These are phyloP conservation scores for Eristalinus sepulchralis DNA, from an alignment of 2,888 invertebrate genomes.

Conservation along the genomic window DNA sequence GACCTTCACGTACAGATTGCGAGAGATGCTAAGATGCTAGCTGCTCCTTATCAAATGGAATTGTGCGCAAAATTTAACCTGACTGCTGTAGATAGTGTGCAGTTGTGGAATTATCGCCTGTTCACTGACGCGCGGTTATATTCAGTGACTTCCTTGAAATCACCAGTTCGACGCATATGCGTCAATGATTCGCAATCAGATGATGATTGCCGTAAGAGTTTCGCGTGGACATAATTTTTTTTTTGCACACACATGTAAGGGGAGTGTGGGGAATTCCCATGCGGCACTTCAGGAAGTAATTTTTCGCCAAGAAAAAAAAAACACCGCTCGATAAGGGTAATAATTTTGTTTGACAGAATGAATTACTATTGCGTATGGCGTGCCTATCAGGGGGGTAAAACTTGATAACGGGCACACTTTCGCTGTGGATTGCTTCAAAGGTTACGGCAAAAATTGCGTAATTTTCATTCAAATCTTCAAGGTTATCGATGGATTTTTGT, in stretches of 20 bases:
- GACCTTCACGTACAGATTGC: too few species aligned
- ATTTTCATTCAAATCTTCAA: not conserved
- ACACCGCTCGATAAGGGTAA: not conserved
- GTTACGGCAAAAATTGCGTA: conserved; percentile 17
- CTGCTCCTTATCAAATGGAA: conserved; percentile 18
- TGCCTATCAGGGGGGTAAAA: not conserved
- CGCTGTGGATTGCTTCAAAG: conserved; percentile 5
- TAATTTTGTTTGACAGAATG: not conserved
- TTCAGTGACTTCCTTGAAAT: conserved; percentile 21
- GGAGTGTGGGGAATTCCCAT: not conserved
- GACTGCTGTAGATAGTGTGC: conserved; percentile 1
- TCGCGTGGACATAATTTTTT: not conserved
- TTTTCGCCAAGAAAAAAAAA: not conserved
- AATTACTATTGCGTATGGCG: not conserved
- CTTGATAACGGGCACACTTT: conserved; percentile 16
- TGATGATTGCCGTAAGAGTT: not conserved
- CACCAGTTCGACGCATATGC: conserved; percentile 13
- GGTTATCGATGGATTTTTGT: not conserved
- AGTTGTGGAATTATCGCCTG: conserved; percentile 15
- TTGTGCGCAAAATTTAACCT: not conserved
- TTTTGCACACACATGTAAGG: not conserved
- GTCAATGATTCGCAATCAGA: not conserved
- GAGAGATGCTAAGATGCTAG: not conserved
- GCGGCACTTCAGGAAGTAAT: not conserved
- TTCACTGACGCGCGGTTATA: conserved; percentile 34